phyloP scores from a whole-genome alignment of 2,113 vertebrate species.

The Percina caprodes region DNA sequence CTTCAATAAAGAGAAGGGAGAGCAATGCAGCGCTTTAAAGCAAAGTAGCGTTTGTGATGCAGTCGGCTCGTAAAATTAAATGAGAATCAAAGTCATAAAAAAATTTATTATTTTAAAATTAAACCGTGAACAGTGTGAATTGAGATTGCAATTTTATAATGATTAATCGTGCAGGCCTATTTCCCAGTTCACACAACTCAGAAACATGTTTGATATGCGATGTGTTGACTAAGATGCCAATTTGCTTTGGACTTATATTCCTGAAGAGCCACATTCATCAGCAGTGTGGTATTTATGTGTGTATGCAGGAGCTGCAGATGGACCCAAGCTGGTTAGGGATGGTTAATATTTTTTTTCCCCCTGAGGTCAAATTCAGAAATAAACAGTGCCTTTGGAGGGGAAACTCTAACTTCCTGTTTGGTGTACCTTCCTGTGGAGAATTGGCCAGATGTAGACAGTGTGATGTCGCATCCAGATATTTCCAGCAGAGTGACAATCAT shows the following conservation, averaged over 20 bases:
- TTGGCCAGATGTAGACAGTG: constrained; percentile 7
- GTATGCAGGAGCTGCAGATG: constrained; percentile 18
- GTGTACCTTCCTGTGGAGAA: constrained; percentile 32
- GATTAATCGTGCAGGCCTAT: too few species aligned
- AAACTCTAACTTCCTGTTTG: constrained; percentile 59
- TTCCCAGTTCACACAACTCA: background rate
- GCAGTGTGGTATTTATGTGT: constrained; percentile 19
- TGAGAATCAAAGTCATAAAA: too few species aligned
- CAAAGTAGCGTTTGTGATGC: too few species aligned
- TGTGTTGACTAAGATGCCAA: background rate
- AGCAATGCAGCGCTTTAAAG: too few species aligned
- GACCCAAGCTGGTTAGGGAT: background rate
- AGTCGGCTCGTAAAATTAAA: too few species aligned
- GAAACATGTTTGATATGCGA: background rate
- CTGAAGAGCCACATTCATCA: background rate
- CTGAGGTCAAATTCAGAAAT: constrained; percentile 20
- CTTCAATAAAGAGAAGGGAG: too few species aligned
- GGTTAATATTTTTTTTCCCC: constrained; percentile 30
- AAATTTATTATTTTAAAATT: too few species aligned
- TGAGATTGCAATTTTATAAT: too few species aligned
- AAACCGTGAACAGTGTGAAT: too few species aligned
- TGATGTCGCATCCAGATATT: background rate
- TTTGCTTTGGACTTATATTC: background rate
- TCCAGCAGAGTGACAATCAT: background rate
- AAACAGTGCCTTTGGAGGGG: constrained; percentile 45